A percentile compares a stretch with the other conserved stretches of the same genome.
Evolutionary conservation across 2,113 vertebrate species (phyloP).

Genomic region (Fulmarus glacialis): DNA sequence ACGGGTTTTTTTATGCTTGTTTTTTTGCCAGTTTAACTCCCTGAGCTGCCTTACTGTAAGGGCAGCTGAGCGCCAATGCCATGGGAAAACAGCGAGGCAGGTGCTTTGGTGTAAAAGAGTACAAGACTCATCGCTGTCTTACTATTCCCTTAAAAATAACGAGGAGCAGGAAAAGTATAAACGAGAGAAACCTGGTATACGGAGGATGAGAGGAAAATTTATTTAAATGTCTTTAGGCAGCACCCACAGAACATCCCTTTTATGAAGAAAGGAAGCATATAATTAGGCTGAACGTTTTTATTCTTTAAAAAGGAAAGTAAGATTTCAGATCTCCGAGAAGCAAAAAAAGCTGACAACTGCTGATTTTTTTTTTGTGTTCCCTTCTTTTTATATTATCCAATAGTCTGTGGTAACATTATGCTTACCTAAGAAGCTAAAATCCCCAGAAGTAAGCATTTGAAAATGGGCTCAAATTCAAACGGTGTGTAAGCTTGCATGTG

Average conservation of each 20-base stretch:
- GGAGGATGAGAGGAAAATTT: neutral
- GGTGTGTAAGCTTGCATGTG: neutral
- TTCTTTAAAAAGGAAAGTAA: neutral
- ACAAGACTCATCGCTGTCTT: accelerated
- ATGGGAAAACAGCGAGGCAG: accelerated
- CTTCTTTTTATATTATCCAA: neutral
- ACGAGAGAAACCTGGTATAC: accelerated
- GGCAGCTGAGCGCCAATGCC: neutral
- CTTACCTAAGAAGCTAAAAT: neutral
- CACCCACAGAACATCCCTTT: neutral
- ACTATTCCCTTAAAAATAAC: neutral
- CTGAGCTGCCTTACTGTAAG: neutral
- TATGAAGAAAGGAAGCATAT: neutral
- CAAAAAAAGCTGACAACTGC: neutral
- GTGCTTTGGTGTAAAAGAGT: neutral
- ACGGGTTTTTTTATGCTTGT: neutral
- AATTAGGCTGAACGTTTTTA: neutral
- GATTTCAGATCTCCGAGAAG: neutral
- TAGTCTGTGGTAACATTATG: neutral
- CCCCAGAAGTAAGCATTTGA: neutral
- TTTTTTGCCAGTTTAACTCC: neutral
- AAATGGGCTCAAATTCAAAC: neutral
- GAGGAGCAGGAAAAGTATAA: neutral
- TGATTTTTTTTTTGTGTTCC: neutral
- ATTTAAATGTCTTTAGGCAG: neutral